Evolutionary conservation across 2,113 vertebrate species (phyloP).

Genomic region (Campylorhamphus procurvoides): DNA sequence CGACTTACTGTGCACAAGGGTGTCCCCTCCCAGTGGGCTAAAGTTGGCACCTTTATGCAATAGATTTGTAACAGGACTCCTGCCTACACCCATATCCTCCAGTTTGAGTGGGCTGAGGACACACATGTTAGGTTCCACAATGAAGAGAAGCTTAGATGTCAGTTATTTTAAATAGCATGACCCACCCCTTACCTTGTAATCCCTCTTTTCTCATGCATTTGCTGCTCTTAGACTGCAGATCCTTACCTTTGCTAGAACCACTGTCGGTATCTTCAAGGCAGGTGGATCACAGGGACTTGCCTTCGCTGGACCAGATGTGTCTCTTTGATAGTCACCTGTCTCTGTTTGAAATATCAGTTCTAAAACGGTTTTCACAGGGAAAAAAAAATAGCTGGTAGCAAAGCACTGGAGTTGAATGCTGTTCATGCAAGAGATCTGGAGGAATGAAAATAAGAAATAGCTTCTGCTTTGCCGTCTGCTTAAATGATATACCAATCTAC

Average conservation of each 20-base stretch:
- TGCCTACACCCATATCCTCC: background rate
- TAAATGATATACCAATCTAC: background rate
- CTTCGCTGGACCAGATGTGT: conserved; percentile 20
- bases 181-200: conserved; percentile 21
- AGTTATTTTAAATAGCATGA: conserved; percentile 48
- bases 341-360: conserved; percentile 45
- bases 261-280: conserved; percentile 53
- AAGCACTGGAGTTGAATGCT: background rate
- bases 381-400: background rate
- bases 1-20: background rate
- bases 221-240: conserved; percentile 4
- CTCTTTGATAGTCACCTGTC: background rate
- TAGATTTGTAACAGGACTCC: background rate
- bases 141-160: background rate
- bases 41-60: background rate
- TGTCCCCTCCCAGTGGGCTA: rapidly evolving
- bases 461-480: background rate
- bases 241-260: conserved; percentile 17
- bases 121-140: background rate
- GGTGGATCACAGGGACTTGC: conserved; percentile 6
- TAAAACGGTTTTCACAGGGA: background rate
- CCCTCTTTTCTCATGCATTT: conserved; percentile 13
- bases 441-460: conserved; percentile 21
- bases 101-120: background rate
- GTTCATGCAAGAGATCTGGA: background rate